Evolutionary conservation across 2,797 vertebrate species (phyloP).

Genomic region (Chlorospingus semifuscus): DNA sequence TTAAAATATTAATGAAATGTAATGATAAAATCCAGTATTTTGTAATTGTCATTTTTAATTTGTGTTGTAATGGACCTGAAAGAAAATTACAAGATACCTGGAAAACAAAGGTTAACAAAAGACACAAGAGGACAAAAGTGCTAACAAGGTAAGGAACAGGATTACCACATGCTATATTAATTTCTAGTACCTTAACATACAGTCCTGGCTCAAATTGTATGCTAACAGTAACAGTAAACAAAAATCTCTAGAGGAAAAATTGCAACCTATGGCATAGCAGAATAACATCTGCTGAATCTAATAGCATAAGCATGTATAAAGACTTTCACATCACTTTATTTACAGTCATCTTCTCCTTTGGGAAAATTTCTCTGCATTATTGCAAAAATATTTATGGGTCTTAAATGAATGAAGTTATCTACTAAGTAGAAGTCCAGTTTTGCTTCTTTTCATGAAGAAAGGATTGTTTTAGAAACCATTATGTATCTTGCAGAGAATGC

Average conservation of each 20-base stretch:
- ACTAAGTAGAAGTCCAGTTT: neutral
- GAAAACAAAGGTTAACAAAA: constrained; percentile 1
- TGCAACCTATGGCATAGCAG: neutral
- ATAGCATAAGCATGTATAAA: neutral
- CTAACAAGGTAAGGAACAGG: neutral
- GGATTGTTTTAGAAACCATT: neutral
- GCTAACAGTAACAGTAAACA: accelerated
- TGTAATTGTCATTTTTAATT: neutral
- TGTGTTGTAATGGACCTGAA: neutral
- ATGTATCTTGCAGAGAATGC: neutral
- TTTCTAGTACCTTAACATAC: neutral
- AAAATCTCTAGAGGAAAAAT: neutral
- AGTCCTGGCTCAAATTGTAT: neutral
- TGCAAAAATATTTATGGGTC: neutral
- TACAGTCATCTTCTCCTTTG: neutral
- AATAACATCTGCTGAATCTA: neutral
- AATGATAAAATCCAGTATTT: neutral
- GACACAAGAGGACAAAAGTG: neutral
- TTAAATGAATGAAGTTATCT: neutral
- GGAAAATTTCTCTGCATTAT: neutral
- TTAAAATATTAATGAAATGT: neutral
- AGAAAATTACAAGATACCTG: neutral
- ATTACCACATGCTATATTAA: neutral
- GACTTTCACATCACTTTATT: neutral
- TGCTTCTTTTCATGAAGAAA: neutral